Evolutionary conservation across 2,113 vertebrate species (phyloP).

Genomic region (Todiramphus saurophagus): DNA sequence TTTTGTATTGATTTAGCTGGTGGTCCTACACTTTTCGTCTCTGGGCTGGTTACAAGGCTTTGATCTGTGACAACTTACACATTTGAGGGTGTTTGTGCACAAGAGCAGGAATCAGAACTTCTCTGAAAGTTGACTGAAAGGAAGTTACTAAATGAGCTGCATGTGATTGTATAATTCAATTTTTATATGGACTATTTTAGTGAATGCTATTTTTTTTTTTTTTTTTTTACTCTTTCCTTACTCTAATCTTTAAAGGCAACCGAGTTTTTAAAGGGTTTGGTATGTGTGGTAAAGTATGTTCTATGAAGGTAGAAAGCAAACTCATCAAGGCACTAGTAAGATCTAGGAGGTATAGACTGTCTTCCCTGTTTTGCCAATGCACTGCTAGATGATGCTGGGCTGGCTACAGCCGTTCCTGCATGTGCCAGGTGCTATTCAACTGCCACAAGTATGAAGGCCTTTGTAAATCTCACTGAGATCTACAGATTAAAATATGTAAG

Average conservation of each 20-base stretch:
- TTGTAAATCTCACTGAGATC: background rate
- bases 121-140: background rate
- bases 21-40: background rate
- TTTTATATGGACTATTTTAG: background rate
- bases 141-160: background rate
- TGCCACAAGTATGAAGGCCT: background rate
- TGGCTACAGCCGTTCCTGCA: background rate
- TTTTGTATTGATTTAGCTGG: background rate
- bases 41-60: background rate
- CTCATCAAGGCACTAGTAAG: background rate
- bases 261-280: background rate
- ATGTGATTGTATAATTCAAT: background rate
- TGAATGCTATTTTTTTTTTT: background rate
- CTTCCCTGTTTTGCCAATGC: background rate
- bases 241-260: background rate
- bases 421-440: rapidly evolving
- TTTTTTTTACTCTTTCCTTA: background rate
- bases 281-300: background rate
- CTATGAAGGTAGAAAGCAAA: background rate
- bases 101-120: background rate
- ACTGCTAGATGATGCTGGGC: background rate
- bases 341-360: background rate
- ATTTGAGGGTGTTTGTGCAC: background rate
- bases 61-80: background rate
- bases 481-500: background rate